Evolutionary conservation across 1,140 invertebrate genomes (phyloP).

Genomic region (Hycleus phaleratus): DNA sequence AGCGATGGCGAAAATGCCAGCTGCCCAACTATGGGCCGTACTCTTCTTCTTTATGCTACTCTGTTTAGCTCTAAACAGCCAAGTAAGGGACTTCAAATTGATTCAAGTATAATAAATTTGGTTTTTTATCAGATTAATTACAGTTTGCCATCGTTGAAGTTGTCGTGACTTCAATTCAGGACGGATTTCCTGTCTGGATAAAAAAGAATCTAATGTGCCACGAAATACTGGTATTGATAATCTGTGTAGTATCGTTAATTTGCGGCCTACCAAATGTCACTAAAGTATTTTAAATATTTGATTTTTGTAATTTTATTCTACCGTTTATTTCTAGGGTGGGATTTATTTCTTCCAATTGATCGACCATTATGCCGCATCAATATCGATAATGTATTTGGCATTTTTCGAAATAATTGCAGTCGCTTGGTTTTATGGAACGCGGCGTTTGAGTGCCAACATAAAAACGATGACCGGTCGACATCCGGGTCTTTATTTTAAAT

Average conservation of each 20-base stretch:
- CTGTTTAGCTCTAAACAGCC: slow-evolving; percentile 82
- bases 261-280: slow-evolving; percentile 80
- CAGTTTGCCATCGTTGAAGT: slow-evolving; percentile 87
- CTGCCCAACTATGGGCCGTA: slow-evolving; percentile 75
- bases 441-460: slow-evolving; percentile 68
- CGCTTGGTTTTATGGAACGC: slow-evolving; percentile 86
- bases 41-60: slow-evolving; percentile 88
- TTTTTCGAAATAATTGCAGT: slow-evolving; percentile 88
- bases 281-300: slow-evolving; percentile 46
- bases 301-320: neutral
- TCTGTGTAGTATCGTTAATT: slow-evolving; percentile 74
- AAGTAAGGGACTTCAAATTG: slow-evolving; percentile 50
- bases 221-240: slow-evolving; percentile 74
- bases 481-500: slow-evolving; percentile 72
- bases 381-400: slow-evolving; percentile 84
- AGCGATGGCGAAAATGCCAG: slow-evolving; percentile 82
- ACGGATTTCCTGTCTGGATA: slow-evolving; percentile 80
- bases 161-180: slow-evolving; percentile 84
- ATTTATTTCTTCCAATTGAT: slow-evolving; percentile 90
- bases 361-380: slow-evolving; percentile 85
- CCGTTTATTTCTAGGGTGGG: slow-evolving; percentile 58
- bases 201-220: slow-evolving; percentile 74
- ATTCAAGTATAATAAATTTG: slow-evolving; percentile 10
- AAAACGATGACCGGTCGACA: slow-evolving; percentile 78
- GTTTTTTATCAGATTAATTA: slow-evolving; percentile 36